phyloP scores from a whole-genome alignment of 1,140 invertebrate genomes.

The Monomorium pharaonis region DNA sequence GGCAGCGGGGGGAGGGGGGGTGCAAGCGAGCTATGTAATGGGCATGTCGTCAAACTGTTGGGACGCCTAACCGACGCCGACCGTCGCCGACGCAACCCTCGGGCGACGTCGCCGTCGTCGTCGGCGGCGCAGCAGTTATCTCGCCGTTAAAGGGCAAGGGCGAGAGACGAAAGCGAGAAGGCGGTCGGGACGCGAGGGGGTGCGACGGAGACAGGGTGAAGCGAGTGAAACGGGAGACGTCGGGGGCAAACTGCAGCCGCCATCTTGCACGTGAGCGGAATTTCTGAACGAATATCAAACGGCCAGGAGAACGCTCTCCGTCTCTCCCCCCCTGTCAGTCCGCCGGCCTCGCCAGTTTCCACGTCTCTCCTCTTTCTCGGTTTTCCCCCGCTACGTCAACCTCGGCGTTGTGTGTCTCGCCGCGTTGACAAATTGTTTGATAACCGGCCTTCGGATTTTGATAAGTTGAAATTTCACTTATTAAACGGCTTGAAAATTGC shows the following conservation, averaged over 20 bases:
- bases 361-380: not conserved
- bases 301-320: conserved; percentile 26
- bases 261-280: conserved; percentile 84
- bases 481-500: not conserved
- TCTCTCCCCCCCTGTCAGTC: not conserved
- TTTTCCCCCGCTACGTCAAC: conserved; percentile 17
- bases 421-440: conserved; percentile 53
- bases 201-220: conserved; percentile 37
- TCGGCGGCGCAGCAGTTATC: conserved; percentile 41
- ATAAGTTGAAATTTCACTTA: not conserved
- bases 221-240: conserved; percentile 69
- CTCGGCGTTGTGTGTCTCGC: conserved; percentile 14
- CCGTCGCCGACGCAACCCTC: conserved; percentile 43
- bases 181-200: conserved; percentile 41
- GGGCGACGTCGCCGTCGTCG: conserved; percentile 49
- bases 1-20: conserved; percentile 23
- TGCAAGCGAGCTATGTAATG: conserved; percentile 61
- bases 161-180: conserved; percentile 57
- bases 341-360: not conserved
- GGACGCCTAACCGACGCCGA: conserved; percentile 67
- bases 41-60: conserved; percentile 75
- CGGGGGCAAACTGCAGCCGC: conserved; percentile 83
- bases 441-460: conserved; percentile 12
- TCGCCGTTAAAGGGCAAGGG: conserved; percentile 56
- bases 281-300: conserved; percentile 74